Percentiles rank a stretch among this genome's conserved stretches.
Conservation (phyloP, 2,113 vertebrate genomes). For the Patagioenas fasciata region DNA sequence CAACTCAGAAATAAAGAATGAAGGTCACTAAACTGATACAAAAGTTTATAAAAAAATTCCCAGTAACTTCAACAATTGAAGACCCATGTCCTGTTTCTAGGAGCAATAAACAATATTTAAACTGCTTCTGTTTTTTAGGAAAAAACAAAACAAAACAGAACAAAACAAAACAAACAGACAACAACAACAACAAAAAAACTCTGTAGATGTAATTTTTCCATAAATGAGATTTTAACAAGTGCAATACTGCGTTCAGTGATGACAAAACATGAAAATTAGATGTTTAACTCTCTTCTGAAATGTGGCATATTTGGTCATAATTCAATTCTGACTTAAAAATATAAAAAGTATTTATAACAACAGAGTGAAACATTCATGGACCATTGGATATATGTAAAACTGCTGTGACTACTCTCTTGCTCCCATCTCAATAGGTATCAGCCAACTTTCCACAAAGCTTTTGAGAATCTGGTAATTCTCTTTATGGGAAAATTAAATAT, state of each 20-base stretch:
- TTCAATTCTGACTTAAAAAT: background rate
- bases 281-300: background rate
- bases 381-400: background rate
- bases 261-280: background rate
- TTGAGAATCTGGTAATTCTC: background rate
- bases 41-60: background rate
- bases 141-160: no score
- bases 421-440: background rate
- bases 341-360: background rate
- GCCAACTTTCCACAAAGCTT: background rate
- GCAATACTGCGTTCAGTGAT: background rate
- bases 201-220: background rate
- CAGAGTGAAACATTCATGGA: background rate
- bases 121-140: background rate
- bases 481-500: background rate
- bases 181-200: no score
- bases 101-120: background rate
- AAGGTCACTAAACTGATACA: background rate
- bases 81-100: background rate
- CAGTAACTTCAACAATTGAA: background rate
- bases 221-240: background rate
- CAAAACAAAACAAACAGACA: no score
- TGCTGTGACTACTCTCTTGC: background rate
- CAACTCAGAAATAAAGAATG: background rate
- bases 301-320: background rate